Conservation (phyloP, 53 echinoderm and acorn worm species). For the Apostichopus leukothele region DNA sequence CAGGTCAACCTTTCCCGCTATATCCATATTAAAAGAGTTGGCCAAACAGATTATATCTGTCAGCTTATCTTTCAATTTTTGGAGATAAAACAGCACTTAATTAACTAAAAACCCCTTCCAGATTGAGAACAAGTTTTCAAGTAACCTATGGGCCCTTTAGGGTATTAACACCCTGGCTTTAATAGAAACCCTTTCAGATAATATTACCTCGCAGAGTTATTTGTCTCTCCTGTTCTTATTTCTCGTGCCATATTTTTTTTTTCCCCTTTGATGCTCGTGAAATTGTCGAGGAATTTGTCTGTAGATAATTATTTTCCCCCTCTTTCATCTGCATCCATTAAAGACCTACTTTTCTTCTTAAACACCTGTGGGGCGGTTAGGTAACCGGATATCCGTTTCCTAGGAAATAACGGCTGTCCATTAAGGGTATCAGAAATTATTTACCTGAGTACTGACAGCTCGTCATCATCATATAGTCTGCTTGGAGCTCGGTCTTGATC, state of each 20-base stretch:
- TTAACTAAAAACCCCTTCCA: no score
- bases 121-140: background rate
- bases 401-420: conserved; percentile 28
- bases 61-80: no score
- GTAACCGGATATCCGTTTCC: conserved; percentile 42
- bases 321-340: background rate
- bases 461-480: background rate
- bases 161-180: background rate
- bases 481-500: background rate
- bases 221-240: background rate
- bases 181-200: background rate
- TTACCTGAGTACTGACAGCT: background rate
- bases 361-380: conserved; percentile 16
- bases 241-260: background rate
- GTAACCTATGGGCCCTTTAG: background rate
- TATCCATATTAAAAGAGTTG: no score
- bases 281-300: background rate
- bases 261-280: background rate
- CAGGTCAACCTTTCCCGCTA: no score
- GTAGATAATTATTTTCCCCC: background rate
- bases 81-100: no score
- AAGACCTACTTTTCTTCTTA: conserved; percentile 1
- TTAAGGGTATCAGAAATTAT: conserved; percentile 34
- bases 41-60: no score
- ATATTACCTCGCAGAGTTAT: background rate